These are phyloP conservation scores for Zelleria hepariella DNA, from an alignment of 2,888 invertebrate species.

Conservation along the genomic window DNA sequence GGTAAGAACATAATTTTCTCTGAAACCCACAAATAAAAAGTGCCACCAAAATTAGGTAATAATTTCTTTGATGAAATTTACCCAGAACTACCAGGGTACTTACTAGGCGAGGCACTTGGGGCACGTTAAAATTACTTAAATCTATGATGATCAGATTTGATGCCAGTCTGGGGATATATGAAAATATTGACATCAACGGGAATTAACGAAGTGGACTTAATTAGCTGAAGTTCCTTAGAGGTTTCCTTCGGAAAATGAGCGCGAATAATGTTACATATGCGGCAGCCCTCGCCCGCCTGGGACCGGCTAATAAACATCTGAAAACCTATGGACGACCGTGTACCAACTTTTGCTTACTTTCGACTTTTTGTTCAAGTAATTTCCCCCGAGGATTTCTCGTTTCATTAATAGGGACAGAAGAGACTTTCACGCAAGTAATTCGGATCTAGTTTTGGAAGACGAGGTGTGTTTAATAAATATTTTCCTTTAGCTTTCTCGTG, in stretches of 20 bases:
- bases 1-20: too few species aligned
- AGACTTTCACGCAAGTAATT: too few species aligned
- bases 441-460: too few species aligned
- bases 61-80: too few species aligned
- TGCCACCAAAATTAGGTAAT: too few species aligned
- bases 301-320: neutral
- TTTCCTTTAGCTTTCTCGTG: neutral
- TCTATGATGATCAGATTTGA: too few species aligned
- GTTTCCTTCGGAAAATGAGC: neutral
- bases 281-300: neutral
- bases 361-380: slow-evolving; percentile 12
- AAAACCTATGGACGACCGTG: neutral
- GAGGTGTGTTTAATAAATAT: neutral
- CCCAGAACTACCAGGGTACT: too few species aligned
- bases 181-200: neutral
- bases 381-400: slow-evolving; percentile 11
- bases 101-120: too few species aligned
- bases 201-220: neutral
- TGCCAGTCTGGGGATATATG: too few species aligned
- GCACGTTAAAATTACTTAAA: too few species aligned
- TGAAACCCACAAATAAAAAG: too few species aligned
- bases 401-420: slow-evolving; percentile 1
- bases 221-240: neutral
- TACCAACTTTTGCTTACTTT: neutral
- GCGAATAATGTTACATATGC: neutral